Base-by-base conservation (phyloP, 2,888 invertebrate genomes). In the Tiliacea citrago region DNA sequence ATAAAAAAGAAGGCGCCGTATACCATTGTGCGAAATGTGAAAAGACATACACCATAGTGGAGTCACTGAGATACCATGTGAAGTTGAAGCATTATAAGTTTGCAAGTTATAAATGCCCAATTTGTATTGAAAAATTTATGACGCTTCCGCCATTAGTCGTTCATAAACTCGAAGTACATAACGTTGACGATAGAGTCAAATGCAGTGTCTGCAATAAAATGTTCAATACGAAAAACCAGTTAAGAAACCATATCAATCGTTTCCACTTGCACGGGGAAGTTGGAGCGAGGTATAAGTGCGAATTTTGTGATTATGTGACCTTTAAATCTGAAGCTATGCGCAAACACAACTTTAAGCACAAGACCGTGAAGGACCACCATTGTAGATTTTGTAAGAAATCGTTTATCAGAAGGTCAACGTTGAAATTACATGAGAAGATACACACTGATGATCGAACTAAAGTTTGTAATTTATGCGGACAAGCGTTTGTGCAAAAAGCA, bases 401-500 rank as follows among this genome's bases (percentile, higher is more conserved):
- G 0, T 97, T 97, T 73, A 47, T 94, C 35, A 93, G 96, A 81
- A 94, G 92, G 77, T 89, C 93, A 0, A 95, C 93, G 0, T 67
- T 95, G 81, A 90, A 88, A 42, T 76, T 93, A 0, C 96, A 96
- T 35, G 95, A 95, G 77, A 86, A 92, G 74, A 95, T 96, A 3
- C 96, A 96, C 55, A 96, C 95, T 0, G 95, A 94, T 0, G 96
- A 96, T 45, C 88, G 92, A 62, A 87, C 93, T 76, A 95, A 95
- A 75, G 91, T 94, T 0, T 96, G 96, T 74, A 83, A 81, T 0
- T 90, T 91, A 0, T 96, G 96, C 65, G 92, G 94, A 0, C 95
- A 96, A 74, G 94, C 95, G 47, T 96, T 96, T 74, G 95, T 95
- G 0, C 95, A 96, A 81, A 96, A 96, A 79, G 94, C 96, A 0